Base-by-base conservation (phyloP, 1,140 invertebrate species). In the Hycleus cichorii region DNA sequence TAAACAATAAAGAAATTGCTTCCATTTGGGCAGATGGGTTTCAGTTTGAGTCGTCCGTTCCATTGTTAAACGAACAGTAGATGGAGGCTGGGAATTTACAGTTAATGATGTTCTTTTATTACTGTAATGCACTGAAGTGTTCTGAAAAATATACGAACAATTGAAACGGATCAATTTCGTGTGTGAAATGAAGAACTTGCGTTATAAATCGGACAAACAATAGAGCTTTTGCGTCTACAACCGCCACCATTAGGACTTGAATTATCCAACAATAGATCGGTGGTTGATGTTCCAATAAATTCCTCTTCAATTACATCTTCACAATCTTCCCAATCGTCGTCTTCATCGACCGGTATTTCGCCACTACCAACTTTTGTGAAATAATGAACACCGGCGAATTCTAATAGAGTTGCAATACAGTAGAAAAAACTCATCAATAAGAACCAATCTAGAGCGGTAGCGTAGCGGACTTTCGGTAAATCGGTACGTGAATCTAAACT, bases 371-470 rank as follows among this genome's bases (percentile, higher is more conserved):
- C 82, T 58, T 70, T 72, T 7, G 70, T 72, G 42, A 72, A 95
- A 72, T 95, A 96, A 76, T 96, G 93, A 0, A 97, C 94, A 0
- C 90, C 90, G 4, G 93, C 93, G 66, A 95, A 97, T 74, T 97
- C 91, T 4, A 96, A 75, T 3, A 97, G 76, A 0, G 93, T 95
- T 0, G 91, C 91, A 61, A 96, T 93, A 68, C 92, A 93, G 70
- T 95, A 97, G 26, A 90, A 86, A 70, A 97, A 95, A 69, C 91
- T 93, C 85, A 94, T 92, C 38, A 95, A 78, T 7, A 96, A 80
- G 73, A 95, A 97, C 85, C 91, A 93, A 74, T 96, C 92, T 1
- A 96, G 74, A 0, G 92, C 92, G 3, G 92, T 96, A 5, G 91
- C 90, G 68, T 95, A 95, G 11, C 59, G 54, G 1, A 96, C 93